Evolutionary conservation across 2,797 vertebrate species (phyloP).

Genomic region (Potorous gilbertii): DNA sequence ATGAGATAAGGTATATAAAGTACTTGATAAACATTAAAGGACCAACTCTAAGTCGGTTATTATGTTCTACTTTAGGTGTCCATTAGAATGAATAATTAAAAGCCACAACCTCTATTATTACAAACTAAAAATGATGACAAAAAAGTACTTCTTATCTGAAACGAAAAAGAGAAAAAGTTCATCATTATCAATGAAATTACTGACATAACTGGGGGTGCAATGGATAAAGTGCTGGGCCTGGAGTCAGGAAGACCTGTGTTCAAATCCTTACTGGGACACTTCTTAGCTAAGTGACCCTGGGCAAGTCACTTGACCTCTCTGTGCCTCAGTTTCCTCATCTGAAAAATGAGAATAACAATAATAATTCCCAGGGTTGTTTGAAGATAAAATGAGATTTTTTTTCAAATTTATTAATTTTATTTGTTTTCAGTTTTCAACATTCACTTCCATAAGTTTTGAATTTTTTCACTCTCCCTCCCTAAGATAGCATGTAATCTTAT

Average conservation of each 20-base stretch:
- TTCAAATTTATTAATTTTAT: too few species aligned
- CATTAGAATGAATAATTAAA: constrained; percentile 30
- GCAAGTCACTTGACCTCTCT: background rate
- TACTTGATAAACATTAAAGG: background rate
- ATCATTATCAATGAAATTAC: constrained; percentile 12
- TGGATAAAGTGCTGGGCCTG: background rate
- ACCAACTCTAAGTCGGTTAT: background rate
- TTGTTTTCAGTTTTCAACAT: too few species aligned
- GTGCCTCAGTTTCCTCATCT: background rate
- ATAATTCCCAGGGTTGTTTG: background rate
- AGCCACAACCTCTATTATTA: background rate
- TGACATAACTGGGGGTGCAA: background rate
- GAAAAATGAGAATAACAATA: background rate
- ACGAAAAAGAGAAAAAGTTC: constrained; percentile 33
- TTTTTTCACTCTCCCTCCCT: too few species aligned
- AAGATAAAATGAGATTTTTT: background rate
- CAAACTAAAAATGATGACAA: background rate
- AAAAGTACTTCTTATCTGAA: constrained; percentile 33
- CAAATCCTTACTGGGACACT: background rate
- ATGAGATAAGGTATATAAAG: background rate
- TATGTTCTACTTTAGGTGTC: constrained; percentile 36
- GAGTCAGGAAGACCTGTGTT: background rate
- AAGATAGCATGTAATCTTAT: too few species aligned
- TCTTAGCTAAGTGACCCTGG: background rate
- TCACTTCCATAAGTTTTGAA: too few species aligned